Base-by-base conservation (phyloP, 2,888 invertebrate species). In the Ferdinandea cuprea region DNA sequence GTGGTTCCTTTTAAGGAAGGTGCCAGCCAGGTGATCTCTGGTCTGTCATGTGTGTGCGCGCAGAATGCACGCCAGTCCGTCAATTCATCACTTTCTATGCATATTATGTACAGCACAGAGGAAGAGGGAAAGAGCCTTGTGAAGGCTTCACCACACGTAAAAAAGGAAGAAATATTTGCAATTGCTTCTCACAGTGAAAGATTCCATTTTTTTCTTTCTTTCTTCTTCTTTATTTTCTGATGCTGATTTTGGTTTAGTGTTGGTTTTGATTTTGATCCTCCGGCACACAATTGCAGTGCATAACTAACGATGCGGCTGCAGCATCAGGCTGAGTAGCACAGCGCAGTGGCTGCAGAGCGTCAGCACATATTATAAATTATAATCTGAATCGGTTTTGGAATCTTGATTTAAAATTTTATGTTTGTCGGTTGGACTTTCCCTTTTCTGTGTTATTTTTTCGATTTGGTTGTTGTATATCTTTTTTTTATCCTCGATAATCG, bases 51-150 rank as follows among this genome's bases (percentile, higher is more conserved):
- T 65, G 54, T 71, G 59, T 52, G 37, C 11, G 48, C 61, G 50
- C 48, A 35, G 28, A 8, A 25, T 25, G 17, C 35, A 52, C 44
- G 52, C 71, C 71, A 54, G 54, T 17, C 88, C 86, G 86, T 88
- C 88, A 88, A 88, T 88, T 88, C 89, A 86, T 88, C 88, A 88
- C 89, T 88, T 88, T 88, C 88, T 83, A 76, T 73, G 66, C 19
- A 37, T 58, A 56, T 71, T 56, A 71, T 71, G 54, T 54, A 32
- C 40, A 30, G 11, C n/a, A n/a, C n/a, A n/a, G n/a, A n/a, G n/a
- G 13, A 58, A 35, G 52, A 52, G 44, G 68, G 68, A 61, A 68
- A 63, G 74, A 80, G 76, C 80, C 69, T 74, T 69, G 74, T 54
- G 58, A 72, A 66, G 72, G 52, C 65, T 59, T 54, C 50, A 8